Conservation (phyloP, 64 coral and sea anemone genomes). For the Dendrophyllia cribrosa region DNA sequence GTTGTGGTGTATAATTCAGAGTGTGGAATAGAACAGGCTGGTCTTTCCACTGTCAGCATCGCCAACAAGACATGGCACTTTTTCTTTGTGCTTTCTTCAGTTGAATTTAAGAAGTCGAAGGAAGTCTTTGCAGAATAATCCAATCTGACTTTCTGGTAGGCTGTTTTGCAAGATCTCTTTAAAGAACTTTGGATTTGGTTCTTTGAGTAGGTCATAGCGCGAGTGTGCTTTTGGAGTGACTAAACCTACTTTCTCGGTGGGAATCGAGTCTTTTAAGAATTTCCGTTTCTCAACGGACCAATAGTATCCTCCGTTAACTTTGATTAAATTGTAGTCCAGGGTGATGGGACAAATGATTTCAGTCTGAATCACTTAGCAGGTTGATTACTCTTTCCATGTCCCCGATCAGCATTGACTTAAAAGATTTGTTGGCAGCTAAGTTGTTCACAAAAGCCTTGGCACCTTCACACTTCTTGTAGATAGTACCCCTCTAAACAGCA, state of each 20-base stretch:
- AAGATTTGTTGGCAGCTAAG: constrained; percentile 11
- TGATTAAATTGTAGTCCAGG: constrained; percentile 11
- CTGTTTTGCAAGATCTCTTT: constrained; percentile 57
- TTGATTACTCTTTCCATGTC: constrained; percentile 1
- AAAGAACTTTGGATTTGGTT: constrained; percentile 47
- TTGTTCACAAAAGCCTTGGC: constrained; percentile 14
- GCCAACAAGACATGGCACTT: constrained; percentile 5
- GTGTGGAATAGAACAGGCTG: constrained; percentile 22
- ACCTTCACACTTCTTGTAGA: constrained; percentile 5
- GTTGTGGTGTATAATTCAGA: constrained; percentile 15
- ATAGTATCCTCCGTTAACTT: constrained; percentile 41
- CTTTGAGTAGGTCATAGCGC: background rate
- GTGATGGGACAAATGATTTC: constrained; percentile 8
- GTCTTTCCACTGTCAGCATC: constrained; percentile 43
- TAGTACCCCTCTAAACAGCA: background rate
- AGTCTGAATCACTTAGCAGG: background rate
- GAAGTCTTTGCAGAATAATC: constrained; percentile 58
- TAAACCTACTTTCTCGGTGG: constrained; percentile 11
- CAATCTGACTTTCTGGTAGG: background rate
- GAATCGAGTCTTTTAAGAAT: background rate
- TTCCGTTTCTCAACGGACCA: background rate
- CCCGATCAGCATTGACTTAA: background rate
- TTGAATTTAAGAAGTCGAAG: constrained; percentile 39
- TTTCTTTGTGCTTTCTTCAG: constrained; percentile 50
- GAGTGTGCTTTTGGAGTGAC: constrained; percentile 36